A percentile compares a stretch with the other conserved stretches of the same genome.
Evolutionary conservation across 1,140 invertebrate species (phyloP).

Genomic region (Rhagoletis pomonella): DNA sequence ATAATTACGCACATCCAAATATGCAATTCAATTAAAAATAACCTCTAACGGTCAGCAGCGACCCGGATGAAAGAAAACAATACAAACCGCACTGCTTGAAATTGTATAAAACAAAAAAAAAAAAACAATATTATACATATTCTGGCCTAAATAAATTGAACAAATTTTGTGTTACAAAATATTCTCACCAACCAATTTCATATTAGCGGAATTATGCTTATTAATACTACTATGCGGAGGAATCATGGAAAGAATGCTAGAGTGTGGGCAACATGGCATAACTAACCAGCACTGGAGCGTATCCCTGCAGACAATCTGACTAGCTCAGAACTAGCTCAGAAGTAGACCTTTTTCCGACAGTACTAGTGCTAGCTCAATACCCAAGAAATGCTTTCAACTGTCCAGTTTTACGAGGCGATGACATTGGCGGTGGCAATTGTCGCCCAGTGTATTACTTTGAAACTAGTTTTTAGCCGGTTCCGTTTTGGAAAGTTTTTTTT

Average conservation of each 20-base stretch:
- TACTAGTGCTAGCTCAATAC: no score
- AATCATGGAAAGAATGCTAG: not conserved
- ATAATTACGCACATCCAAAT: slow-evolving; percentile 21
- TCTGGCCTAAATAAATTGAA: not conserved
- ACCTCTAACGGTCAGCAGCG: slow-evolving; percentile 15
- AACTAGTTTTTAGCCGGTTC: no score
- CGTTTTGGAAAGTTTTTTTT: no score
- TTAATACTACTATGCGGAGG: no score
- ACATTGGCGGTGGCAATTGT: no score
- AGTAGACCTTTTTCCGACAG: no score
- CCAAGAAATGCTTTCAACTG: no score
- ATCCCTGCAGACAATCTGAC: no score
- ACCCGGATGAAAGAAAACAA: slow-evolving; percentile 11
- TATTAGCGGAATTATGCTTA: not conserved
- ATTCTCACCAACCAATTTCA: not conserved
- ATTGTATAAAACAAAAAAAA: not conserved
- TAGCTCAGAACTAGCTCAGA: no score
- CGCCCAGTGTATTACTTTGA: no score
- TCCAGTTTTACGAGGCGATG: no score
- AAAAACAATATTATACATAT: not conserved
- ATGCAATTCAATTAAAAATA: slow-evolving; percentile 42
- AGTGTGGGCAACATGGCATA: not conserved
- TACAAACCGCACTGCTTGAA: not conserved
- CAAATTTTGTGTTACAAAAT: slow-evolving; percentile 1
- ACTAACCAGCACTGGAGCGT: no score